A percentile compares a stretch with the other conserved stretches of the same genome.
phyloP scores from a whole-genome alignment of 2,888 invertebrate species.

The Harpalus rubripes region DNA sequence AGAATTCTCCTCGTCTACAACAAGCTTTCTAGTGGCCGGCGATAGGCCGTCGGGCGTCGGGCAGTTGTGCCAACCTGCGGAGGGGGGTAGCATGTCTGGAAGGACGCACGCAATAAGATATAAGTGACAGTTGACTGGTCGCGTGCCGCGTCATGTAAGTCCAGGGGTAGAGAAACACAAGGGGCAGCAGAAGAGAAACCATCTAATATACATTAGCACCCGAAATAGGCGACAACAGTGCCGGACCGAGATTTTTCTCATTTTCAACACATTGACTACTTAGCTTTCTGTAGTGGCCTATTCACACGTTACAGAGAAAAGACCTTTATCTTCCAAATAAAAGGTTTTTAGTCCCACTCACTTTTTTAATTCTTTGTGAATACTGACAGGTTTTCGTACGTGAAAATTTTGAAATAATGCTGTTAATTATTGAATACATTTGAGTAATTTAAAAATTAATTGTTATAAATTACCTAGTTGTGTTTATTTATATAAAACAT shows the following conservation, averaged over 20 bases:
- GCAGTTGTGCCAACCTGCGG: slow-evolving; percentile 18
- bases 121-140: slow-evolving; percentile 74
- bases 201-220: slow-evolving; percentile 63
- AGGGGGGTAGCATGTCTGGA: slow-evolving; percentile 70
- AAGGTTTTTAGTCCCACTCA: too few species aligned
- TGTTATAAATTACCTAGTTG: too few species aligned
- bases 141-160: slow-evolving; percentile 71
- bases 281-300: background rate
- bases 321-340: too few species aligned
- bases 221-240: slow-evolving; percentile 48
- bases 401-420: too few species aligned
- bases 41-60: background rate
- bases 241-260: background rate
- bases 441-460: too few species aligned
- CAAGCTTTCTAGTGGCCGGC: slow-evolving; percentile 17
- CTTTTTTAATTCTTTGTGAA: too few species aligned
- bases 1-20: slow-evolving; percentile 8
- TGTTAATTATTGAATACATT: too few species aligned
- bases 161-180: background rate
- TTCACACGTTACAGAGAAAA: too few species aligned
- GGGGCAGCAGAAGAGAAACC: slow-evolving; percentile 12
- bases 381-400: too few species aligned
- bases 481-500: too few species aligned
- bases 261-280: background rate
- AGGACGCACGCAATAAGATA: slow-evolving; percentile 73